Evolutionary conservation across 1,140 invertebrate genomes (phyloP).

Genomic region (Drosophila repletoides): DNA sequence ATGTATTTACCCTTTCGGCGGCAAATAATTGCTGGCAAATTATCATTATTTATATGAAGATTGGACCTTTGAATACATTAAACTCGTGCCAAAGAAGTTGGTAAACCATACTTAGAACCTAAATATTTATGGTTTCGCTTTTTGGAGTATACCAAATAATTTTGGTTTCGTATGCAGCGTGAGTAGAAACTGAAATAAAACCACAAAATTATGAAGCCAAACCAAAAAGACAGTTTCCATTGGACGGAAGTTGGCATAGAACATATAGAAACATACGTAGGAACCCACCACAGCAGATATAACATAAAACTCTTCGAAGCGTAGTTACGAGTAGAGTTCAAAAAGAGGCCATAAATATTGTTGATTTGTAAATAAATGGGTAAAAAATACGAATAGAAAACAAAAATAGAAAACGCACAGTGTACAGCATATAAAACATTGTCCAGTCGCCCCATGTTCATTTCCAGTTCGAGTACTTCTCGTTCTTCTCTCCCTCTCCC

Average conservation of each 20-base stretch:
- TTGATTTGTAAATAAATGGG: slow-evolving; percentile 78
- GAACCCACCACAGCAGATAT: slow-evolving; percentile 17
- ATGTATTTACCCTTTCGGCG: background rate
- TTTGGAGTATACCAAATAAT: background rate
- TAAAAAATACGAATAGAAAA: slow-evolving; percentile 34
- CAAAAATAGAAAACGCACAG: slow-evolving; percentile 47
- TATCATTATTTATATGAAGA: slow-evolving; percentile 46
- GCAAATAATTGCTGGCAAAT: slow-evolving; percentile 50
- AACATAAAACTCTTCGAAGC: slow-evolving; percentile 11
- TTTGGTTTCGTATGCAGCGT: slow-evolving; percentile 38
- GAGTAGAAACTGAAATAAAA: slow-evolving; percentile 51
- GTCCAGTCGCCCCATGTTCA: slow-evolving; percentile 47
- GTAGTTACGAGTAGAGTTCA: slow-evolving; percentile 37
- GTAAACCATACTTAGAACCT: slow-evolving; percentile 20
- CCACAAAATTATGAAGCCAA: slow-evolving; percentile 52
- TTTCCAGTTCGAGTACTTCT: slow-evolving; percentile 18
- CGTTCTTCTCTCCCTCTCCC: background rate
- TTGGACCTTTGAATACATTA: slow-evolving; percentile 11
- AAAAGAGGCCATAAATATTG: slow-evolving; percentile 78
- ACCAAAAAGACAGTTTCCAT: slow-evolving; percentile 44
- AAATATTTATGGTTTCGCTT: slow-evolving; percentile 17
- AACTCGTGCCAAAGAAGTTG: slow-evolving; percentile 11
- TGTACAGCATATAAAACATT: slow-evolving; percentile 67
- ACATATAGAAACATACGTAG: too few relatives aligned
- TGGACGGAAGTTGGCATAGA: slow-evolving; percentile 50